Conservation (phyloP, 2,888 invertebrate species). For the Cheilosia impressa region DNA sequence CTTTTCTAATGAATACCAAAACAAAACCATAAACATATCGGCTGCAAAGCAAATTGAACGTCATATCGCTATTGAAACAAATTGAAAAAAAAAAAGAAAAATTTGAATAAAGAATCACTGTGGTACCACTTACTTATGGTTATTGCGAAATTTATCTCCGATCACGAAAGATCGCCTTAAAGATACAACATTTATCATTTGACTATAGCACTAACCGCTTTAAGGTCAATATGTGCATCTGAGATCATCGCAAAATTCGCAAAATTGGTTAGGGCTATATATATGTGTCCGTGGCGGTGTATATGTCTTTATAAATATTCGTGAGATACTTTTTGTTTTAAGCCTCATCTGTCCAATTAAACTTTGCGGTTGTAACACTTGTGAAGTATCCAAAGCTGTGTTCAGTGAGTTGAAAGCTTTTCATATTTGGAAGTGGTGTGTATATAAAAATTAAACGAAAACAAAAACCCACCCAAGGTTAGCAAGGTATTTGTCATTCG, state of each 20-base stretch:
- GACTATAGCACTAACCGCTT: slow-evolving; percentile 10
- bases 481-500: slow-evolving; percentile 59
- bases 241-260: slow-evolving; percentile 52
- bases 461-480: slow-evolving; percentile 53
- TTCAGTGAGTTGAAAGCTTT: slow-evolving; percentile 12
- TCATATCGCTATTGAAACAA: background rate
- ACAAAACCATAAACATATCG: background rate
- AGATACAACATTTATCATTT: background rate
- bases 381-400: slow-evolving; percentile 27
- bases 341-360: slow-evolving; percentile 28
- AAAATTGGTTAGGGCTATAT: slow-evolving; percentile 31
- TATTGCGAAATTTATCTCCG: background rate
- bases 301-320: slow-evolving; percentile 9
- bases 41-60: background rate
- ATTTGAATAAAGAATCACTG: background rate
- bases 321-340: slow-evolving; percentile 50
- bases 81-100: background rate
- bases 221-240: slow-evolving; percentile 62
- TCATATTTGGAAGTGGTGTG: slow-evolving; percentile 29
- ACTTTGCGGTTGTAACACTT: slow-evolving; percentile 51
- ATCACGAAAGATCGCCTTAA: background rate
- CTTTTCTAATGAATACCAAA: no score
- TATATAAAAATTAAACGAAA: background rate
- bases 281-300: no score
- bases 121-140: background rate